Percentiles rank a stretch among this genome's conserved stretches.
Conservation (phyloP, 2,888 invertebrate species). For the Synergus gifuensis region DNA sequence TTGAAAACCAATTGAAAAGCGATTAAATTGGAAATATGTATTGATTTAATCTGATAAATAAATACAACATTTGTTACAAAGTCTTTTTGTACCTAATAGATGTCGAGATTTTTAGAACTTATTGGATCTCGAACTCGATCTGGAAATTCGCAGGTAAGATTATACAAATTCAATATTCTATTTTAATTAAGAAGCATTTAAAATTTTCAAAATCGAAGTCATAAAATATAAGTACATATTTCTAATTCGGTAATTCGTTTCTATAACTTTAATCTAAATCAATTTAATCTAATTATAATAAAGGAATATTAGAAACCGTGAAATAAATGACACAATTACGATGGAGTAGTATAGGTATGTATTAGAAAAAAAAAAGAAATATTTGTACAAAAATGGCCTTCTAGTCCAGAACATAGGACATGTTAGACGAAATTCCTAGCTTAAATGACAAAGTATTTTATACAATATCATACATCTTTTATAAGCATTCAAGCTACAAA, state of each 20-base stretch:
- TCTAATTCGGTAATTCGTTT: no score
- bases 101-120: background rate
- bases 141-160: background rate
- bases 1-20: background rate
- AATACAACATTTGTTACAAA: background rate
- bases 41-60: conserved; percentile 3
- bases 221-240: no score
- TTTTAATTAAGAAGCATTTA: no score
- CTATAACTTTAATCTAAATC: no score
- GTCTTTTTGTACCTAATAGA: background rate
- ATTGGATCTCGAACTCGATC: background rate
- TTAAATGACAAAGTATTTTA: background rate
- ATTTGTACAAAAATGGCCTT: conserved; percentile 2
- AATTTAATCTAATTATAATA: no score
- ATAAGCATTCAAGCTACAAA: background rate
- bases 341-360: background rate
- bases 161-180: background rate
- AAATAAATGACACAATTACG: background rate
- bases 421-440: background rate
- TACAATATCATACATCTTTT: conserved; percentile 2
- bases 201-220: no score
- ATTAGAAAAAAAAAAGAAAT: background rate
- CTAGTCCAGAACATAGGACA: background rate
- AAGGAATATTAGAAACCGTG: background rate
- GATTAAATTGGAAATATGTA: background rate